Conservation (phyloP, 2,888 invertebrate genomes). For the Branchipolynoe longqiensis region DNA sequence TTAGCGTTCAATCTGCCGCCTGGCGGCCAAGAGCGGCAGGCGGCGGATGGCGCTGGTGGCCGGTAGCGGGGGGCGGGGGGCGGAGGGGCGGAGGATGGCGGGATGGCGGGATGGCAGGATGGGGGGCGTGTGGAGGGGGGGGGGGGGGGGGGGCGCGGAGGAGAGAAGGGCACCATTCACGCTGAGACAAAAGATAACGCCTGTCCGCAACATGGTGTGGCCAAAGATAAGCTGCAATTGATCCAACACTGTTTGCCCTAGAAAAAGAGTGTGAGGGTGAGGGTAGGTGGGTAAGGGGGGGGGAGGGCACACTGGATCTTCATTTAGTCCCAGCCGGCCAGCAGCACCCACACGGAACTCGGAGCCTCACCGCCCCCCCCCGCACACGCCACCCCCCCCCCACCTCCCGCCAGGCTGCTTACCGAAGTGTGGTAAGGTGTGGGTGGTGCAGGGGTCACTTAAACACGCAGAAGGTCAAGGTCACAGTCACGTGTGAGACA, state of each 20-base stretch:
- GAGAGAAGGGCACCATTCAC: not conserved
- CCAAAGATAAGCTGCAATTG: slow-evolving; percentile 32
- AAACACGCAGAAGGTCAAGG: too few species aligned
- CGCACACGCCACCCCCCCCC: not conserved
- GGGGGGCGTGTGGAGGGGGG: not conserved
- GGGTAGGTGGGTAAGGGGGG: too few species aligned
- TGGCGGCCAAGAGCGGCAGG: not conserved
- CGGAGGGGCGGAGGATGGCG: not conserved
- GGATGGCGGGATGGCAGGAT: too few species aligned
- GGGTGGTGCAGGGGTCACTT: too few species aligned
- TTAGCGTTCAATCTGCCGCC: slow-evolving; percentile 10
- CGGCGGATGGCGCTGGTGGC: not conserved
- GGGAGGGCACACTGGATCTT: slow-evolving; percentile 36
- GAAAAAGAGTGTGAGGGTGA: slow-evolving; percentile 6
- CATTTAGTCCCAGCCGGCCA: slow-evolving; percentile 18
- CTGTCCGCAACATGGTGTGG: slow-evolving; percentile 28
- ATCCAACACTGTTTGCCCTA: slow-evolving; percentile 29
- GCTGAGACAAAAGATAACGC: slow-evolving; percentile 34
- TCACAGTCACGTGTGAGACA: too few species aligned
- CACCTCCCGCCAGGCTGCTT: too few species aligned
- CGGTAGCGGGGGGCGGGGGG: not conserved
- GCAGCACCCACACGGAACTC: not conserved
- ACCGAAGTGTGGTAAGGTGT: too few species aligned
- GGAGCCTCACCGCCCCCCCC: not conserved
- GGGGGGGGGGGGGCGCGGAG: not conserved